A percentile compares a stretch with the other conserved stretches of the same genome.
Evolutionary conservation across 2,888 invertebrate genomes (phyloP).

Genomic region (Macrosoma leucophasiata): DNA sequence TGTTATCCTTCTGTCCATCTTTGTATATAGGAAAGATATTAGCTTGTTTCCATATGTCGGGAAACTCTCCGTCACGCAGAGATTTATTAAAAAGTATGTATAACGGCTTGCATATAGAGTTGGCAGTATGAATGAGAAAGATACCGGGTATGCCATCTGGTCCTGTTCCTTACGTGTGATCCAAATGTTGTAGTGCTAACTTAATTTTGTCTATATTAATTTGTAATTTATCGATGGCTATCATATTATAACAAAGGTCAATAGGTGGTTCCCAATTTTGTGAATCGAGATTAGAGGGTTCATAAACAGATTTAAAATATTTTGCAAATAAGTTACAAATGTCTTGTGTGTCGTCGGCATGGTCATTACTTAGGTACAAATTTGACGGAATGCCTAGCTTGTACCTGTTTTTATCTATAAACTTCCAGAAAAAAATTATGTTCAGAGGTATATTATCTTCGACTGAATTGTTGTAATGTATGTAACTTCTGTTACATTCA

Average conservation of each 20-base stretch:
- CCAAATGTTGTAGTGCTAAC: conserved; percentile 2
- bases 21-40: conserved; percentile 18
- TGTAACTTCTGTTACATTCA: conserved; percentile 12
- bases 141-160: conserved; percentile 4
- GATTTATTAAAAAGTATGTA: conserved; percentile 8
- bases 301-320: neutral
- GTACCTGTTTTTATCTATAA: conserved; percentile 19
- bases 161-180: conserved; percentile 3
- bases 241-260: too few species aligned
- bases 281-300: neutral
- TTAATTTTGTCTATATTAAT: conserved; percentile 2
- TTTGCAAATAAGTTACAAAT: neutral
- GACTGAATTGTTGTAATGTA: too few species aligned
- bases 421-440: conserved; percentile 14
- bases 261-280: too few species aligned
- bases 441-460: conserved; percentile 9
- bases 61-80: conserved; percentile 14
- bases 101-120: conserved; percentile 1
- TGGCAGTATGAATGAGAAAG: conserved; percentile 3
- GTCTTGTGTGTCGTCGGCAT: conserved; percentile 1
- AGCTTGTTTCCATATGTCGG: conserved; percentile 20
- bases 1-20: conserved; percentile 12
- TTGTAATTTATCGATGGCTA: too few species aligned
- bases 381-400: conserved; percentile 6
- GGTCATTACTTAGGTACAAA: conserved; percentile 1